These are phyloP conservation scores for Polyommatus iphigenia DNA, from an alignment of 2,888 invertebrate species.

Conservation along the genomic window DNA sequence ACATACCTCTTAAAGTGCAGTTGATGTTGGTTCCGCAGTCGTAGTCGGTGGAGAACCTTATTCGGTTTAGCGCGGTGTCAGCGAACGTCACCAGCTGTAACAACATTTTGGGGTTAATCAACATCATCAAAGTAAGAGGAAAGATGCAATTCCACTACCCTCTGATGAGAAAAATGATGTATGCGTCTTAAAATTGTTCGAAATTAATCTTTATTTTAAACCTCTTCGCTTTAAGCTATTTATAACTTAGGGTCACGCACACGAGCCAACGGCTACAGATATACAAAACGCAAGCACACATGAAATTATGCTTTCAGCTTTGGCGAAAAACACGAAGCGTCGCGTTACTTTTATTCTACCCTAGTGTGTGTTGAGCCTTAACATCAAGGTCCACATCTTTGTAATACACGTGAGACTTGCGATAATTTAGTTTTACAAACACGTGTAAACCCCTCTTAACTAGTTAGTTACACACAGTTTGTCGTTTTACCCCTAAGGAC, in stretches of 20 bases:
- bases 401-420: not conserved
- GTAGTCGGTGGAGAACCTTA: conserved; percentile 67
- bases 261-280: too few relatives aligned
- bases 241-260: too few relatives aligned
- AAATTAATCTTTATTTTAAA: too few relatives aligned
- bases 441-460: not conserved
- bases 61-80: conserved; percentile 60
- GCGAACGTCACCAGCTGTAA: conserved; percentile 73
- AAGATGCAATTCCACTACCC: too few relatives aligned
- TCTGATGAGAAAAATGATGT: too few relatives aligned
- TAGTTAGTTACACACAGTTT: not conserved
- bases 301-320: too few relatives aligned
- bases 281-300: too few relatives aligned
- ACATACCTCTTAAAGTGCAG: conserved; percentile 67
- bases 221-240: too few relatives aligned
- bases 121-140: not conserved
- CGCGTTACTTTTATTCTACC: too few relatives aligned
- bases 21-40: conserved; percentile 67
- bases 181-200: too few relatives aligned
- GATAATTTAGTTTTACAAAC: conserved; percentile 2
- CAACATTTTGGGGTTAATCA: conserved; percentile 38
- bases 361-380: too few relatives aligned
- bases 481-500: not conserved
- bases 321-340: too few relatives aligned
- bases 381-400: not conserved